These are phyloP conservation scores for Chrysolophus pictus DNA, from an alignment of 2,797 vertebrate species.

Conservation along the genomic window DNA sequence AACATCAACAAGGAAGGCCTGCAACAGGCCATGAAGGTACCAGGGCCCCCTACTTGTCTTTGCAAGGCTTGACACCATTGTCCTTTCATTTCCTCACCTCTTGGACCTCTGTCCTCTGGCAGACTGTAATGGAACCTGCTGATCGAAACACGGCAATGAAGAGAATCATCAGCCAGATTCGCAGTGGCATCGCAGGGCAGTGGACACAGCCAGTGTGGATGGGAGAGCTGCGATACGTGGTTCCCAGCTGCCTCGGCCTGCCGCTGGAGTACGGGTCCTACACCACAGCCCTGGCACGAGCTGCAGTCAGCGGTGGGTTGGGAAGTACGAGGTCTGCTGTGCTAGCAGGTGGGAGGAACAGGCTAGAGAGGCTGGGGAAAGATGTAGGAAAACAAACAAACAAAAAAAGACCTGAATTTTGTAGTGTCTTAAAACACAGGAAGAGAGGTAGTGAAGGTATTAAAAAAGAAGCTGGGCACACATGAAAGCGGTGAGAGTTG, in stretches of 20 bases:
- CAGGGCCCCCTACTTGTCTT: neutral
- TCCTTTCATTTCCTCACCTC: neutral
- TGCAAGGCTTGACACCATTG: fast-evolving
- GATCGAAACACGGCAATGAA: slow-evolving; percentile 34
- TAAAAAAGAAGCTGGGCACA: neutral
- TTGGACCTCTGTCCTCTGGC: neutral
- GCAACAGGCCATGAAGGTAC: slow-evolving; percentile 78
- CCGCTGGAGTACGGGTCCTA: slow-evolving; percentile 84
- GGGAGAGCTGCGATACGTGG: slow-evolving; percentile 78
- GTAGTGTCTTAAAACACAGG: neutral
- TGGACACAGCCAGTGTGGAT: slow-evolving; percentile 78
- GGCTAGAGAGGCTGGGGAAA: neutral
- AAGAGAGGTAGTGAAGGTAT: neutral
- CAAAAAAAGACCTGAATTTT: neutral
- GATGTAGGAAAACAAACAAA: neutral
- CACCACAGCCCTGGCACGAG: slow-evolving; percentile 76
- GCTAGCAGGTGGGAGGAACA: fast-evolving
- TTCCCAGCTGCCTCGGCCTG: slow-evolving; percentile 82
- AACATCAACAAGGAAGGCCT: slow-evolving; percentile 81
- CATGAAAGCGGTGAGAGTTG: neutral
- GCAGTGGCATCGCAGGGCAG: slow-evolving; percentile 65
- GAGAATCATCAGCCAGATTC: slow-evolving; percentile 56
- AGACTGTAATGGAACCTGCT: slow-evolving; percentile 68
- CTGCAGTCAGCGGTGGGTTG: slow-evolving; percentile 69
- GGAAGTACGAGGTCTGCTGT: fast-evolving